These are phyloP conservation scores for Fringilla coelebs DNA, from an alignment of 2,797 vertebrate genomes.

Conservation along the genomic window DNA sequence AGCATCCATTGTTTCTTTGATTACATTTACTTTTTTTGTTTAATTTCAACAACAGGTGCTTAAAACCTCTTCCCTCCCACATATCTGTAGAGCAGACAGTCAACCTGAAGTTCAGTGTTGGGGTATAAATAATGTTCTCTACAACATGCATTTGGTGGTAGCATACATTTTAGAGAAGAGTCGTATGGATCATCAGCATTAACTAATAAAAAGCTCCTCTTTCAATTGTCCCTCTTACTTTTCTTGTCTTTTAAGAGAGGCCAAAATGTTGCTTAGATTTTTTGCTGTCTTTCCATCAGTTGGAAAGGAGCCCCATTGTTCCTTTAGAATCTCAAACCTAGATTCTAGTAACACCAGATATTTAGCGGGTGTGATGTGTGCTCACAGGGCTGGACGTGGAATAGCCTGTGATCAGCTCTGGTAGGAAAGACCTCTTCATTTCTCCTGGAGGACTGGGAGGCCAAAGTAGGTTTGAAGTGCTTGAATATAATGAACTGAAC, in stretches of 20 bases:
- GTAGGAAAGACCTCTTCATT: not conserved
- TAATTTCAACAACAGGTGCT: not conserved
- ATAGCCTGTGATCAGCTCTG: not conserved
- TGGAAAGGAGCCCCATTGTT: not conserved
- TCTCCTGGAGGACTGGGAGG: not conserved
- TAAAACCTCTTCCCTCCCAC: not conserved
- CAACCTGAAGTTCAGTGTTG: not conserved
- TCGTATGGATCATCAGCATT: not conserved
- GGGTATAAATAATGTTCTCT: not conserved
- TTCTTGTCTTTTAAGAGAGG: not conserved
- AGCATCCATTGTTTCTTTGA: not conserved
- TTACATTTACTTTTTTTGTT: not conserved
- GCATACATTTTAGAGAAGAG: not conserved
- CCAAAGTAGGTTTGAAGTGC: not conserved
- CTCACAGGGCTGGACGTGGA: not conserved
- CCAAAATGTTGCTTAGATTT: not conserved
- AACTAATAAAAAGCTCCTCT: not conserved
- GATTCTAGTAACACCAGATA: not conserved
- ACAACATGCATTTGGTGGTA: not conserved
- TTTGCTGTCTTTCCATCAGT: not conserved
- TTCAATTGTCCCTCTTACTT: not conserved
- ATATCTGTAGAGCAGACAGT: not conserved
- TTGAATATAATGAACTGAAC: not conserved
- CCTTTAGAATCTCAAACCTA: not conserved
- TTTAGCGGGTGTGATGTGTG: accelerated